Evolutionary conservation across 2,888 invertebrate species (phyloP), one percentile per base, ranked within the genome.

Genomic region (Pseudolycoriella hygida): DNA sequence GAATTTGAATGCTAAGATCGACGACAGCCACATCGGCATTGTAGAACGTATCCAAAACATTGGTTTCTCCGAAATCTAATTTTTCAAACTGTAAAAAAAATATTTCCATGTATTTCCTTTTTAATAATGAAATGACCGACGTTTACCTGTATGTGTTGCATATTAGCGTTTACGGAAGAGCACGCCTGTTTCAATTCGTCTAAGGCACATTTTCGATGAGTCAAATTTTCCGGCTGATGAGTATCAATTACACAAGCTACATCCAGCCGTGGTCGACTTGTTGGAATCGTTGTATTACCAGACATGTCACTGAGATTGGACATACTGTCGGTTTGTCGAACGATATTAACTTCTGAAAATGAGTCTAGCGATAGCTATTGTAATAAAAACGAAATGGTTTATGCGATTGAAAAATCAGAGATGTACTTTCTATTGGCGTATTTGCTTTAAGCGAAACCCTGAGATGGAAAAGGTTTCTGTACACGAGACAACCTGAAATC

Each of bases 1-100:
- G 97, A 19, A 85, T 67, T 55, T 85, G 81, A 44, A 94, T 69
- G 31, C 92, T 90, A 53, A 97, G 72, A 65, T 98, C 98, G 39
- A 97, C 90, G 37, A 98, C 74, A 0, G 90, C 94, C 40, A 97
- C 90, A 64, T 98, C 97, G 0, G 98, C 97, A 74, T 94, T 94
- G 67, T 97, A 97, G 67, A 98, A 97, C 52, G 80, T 82, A 61
- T 96, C 94, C 56, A 96, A 67, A 1, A 89, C 88, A 64, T 87
- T 88, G 12, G 90, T 85, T 68, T 97, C 97, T 1, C 96, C 97
- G 67, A 94, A 97, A 67, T 98, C 97, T 52, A 97, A 69, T 62
- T 90, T 92, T 61, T 97, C 92, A 72, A 94, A 97, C 84, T 89
- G 68, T 48, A 74, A 73, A 48, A 44, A 47, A 52, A 51, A 46